Conservation (phyloP, 2,797 vertebrate genomes). For the Nothura maculosa region DNA sequence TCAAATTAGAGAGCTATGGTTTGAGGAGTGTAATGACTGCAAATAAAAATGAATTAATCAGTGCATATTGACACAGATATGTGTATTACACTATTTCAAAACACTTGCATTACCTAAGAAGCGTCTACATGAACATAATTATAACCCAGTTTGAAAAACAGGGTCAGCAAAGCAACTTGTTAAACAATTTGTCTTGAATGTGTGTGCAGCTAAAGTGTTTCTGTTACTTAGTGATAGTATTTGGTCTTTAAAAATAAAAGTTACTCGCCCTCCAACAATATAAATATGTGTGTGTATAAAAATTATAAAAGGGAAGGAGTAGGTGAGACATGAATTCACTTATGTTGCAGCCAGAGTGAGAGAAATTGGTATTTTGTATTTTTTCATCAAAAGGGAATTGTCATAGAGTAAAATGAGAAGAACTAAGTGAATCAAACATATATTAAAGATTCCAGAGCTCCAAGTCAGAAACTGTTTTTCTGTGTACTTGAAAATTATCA, state of each 20-base stretch:
- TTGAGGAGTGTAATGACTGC: not conserved
- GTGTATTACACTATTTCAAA: not conserved
- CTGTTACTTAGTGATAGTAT: not conserved
- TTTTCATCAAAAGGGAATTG: not conserved
- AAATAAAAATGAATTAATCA: not conserved
- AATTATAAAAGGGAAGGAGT: not conserved
- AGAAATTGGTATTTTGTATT: not conserved
- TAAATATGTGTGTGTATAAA: not conserved
- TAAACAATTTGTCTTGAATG: not conserved
- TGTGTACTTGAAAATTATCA: not conserved
- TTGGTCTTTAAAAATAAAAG: not conserved
- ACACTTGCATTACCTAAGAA: not conserved
- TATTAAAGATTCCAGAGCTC: not conserved
- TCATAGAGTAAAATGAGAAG: not conserved
- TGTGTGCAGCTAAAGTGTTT: not conserved
- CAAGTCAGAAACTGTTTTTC: not conserved
- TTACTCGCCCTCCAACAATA: not conserved
- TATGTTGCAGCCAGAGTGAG: fast-evolving
- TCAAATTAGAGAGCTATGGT: not conserved
- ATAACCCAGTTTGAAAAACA: not conserved
- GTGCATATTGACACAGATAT: not conserved
- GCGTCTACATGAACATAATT: not conserved
- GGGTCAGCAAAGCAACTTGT: not conserved
- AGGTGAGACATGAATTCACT: not conserved
- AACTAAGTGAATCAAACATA: not conserved